These are phyloP conservation scores for Anthophora plumipes DNA, from an alignment of 2,888 invertebrate species.

Conservation along the genomic window DNA sequence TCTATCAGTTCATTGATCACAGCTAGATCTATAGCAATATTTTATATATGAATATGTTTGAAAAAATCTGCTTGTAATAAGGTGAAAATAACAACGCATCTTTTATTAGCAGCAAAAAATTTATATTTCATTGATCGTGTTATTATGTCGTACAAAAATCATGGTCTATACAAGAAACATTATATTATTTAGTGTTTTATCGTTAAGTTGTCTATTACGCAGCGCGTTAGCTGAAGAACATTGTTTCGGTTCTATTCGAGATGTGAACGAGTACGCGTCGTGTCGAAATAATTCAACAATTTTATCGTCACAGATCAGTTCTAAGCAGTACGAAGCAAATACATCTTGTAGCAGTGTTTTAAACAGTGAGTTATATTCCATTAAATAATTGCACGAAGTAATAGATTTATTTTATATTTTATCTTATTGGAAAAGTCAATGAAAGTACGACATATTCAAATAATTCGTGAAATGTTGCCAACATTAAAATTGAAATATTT, in stretches of 20 bases:
- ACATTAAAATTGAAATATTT: background rate
- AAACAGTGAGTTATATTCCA: slow-evolving; percentile 21
- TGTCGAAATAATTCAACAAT: background rate
- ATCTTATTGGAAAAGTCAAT: background rate
- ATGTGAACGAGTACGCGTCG: slow-evolving; percentile 8
- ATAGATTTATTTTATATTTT: background rate
- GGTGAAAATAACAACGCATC: background rate
- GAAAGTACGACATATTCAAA: background rate
- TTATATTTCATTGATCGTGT: background rate
- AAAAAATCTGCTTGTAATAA: background rate
- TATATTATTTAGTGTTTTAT: slow-evolving; percentile 25
- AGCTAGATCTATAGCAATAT: background rate
- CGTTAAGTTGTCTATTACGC: slow-evolving; percentile 19
- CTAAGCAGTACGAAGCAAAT: slow-evolving; percentile 13
- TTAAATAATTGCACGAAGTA: background rate
- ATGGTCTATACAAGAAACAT: background rate
- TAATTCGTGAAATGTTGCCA: slow-evolving; percentile 6
- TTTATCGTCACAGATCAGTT: slow-evolving; percentile 7
- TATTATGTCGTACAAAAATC: background rate
- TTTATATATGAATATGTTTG: background rate
- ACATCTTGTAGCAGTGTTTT: background rate
- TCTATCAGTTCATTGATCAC: slow-evolving; percentile 20
- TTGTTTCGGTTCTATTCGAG: slow-evolving; percentile 19
- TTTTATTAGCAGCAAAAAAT: background rate
- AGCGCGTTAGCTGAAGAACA: background rate